Evolutionary conservation across 1,140 invertebrate species (phyloP).

Genomic region (Lineus longissimus): DNA sequence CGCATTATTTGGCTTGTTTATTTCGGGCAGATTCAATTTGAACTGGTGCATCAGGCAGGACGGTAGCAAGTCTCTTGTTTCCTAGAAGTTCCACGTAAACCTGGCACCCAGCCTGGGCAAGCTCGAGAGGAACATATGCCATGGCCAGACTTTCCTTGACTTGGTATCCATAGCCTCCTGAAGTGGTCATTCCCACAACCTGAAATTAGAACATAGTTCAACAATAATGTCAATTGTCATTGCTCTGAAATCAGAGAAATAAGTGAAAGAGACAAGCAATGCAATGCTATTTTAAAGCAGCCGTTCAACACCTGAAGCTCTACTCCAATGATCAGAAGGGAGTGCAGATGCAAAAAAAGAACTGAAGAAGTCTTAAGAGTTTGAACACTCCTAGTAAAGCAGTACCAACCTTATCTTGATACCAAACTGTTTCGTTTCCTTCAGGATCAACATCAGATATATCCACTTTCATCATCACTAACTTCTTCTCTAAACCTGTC

Average conservation of each 20-base stretch:
- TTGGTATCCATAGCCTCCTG: slow-evolving; percentile 41
- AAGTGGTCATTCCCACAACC: slow-evolving; percentile 50
- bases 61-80: slow-evolving; percentile 26
- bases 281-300: neutral
- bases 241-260: neutral
- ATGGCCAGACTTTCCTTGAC: slow-evolving; percentile 39
- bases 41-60: slow-evolving; percentile 19
- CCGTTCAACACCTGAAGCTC: neutral
- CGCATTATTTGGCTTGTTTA: neutral
- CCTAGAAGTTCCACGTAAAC: slow-evolving; percentile 47
- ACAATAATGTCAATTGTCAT: neutral
- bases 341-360: too few species aligned
- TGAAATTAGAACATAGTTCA: slow-evolving; percentile 16
- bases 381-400: too few species aligned
- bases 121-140: slow-evolving; percentile 42
- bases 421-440: slow-evolving; percentile 35
- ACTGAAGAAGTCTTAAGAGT: too few species aligned
- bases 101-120: slow-evolving; percentile 29
- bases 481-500: slow-evolving; percentile 25
- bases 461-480: slow-evolving; percentile 38
- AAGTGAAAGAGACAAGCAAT: too few species aligned
- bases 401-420: slow-evolving; percentile 20
- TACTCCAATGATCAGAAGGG: neutral
- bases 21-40: slow-evolving; percentile 14
- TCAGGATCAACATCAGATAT: slow-evolving; percentile 42